phyloP scores from a whole-genome alignment of 2,797 vertebrate genomes.

The Podarcis siculus region DNA sequence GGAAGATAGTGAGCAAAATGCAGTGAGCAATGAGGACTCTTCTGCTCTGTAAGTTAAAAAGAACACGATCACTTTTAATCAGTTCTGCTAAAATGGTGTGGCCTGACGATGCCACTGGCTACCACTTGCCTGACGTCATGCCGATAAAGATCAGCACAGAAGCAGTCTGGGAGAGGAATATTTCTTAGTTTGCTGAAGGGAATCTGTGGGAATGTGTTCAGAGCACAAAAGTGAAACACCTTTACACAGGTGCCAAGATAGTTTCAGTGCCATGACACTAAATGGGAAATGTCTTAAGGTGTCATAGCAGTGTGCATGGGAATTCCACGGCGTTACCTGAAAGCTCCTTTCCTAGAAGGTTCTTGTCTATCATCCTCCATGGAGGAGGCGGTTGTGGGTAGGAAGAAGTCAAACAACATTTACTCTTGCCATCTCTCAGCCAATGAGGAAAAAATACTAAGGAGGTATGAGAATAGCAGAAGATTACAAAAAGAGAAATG shows the following conservation, averaged over 20 bases:
- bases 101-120: background rate
- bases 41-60: background rate
- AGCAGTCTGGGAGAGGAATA: background rate
- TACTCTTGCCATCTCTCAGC: conserved; percentile 1
- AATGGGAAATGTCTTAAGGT: background rate
- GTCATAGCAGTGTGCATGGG: background rate
- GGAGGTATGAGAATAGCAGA: background rate
- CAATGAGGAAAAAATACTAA: background rate
- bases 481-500: background rate
- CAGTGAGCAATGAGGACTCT: background rate
- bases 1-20: conserved; percentile 3
- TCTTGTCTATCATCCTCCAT: background rate
- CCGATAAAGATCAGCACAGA: background rate
- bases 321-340: background rate
- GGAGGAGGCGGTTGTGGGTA: background rate
- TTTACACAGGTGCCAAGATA: background rate
- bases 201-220: background rate
- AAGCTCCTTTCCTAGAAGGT: background rate
- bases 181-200: background rate
- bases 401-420: background rate
- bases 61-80: background rate
- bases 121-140: background rate
- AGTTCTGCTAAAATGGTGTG: background rate
- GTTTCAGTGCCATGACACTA: background rate
- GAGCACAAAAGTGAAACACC: background rate